phyloP scores from a whole-genome alignment of 1,140 invertebrate species.

The Heliconius melpomene region DNA sequence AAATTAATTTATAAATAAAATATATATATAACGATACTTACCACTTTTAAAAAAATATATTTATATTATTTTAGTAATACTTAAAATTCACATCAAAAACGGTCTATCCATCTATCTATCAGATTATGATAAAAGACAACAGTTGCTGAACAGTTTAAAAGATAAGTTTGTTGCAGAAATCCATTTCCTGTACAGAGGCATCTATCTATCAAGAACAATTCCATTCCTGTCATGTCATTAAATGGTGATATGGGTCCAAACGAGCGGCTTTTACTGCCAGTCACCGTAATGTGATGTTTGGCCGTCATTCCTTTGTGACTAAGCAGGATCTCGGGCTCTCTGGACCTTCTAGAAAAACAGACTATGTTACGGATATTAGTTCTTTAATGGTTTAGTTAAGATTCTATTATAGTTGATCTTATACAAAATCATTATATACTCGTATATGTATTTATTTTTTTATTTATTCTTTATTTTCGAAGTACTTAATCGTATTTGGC shows the following conservation, averaged over 20 bases:
- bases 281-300: constrained; percentile 43
- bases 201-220: constrained; percentile 57
- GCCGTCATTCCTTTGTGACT: constrained; percentile 29
- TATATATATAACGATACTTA: too few relatives aligned
- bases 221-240: constrained; percentile 51
- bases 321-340: constrained; percentile 8
- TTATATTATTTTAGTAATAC: too few relatives aligned
- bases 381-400: not conserved
- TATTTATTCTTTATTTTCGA: too few relatives aligned
- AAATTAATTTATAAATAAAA: too few relatives aligned
- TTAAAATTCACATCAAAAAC: not conserved
- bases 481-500: too few relatives aligned
- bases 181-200: constrained; percentile 35
- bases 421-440: too few relatives aligned
- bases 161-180: constrained; percentile 32
- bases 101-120: not conserved
- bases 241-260: constrained; percentile 51
- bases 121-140: not conserved
- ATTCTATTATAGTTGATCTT: not conserved
- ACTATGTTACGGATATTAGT: not conserved
- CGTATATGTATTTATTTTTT: too few relatives aligned
- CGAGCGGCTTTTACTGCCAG: constrained; percentile 44
- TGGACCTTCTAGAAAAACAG: not conserved
- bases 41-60: too few relatives aligned
- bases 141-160: constrained; percentile 4